Conservation (phyloP, 2,888 invertebrate genomes). For the Agriopis leucophaearia region DNA sequence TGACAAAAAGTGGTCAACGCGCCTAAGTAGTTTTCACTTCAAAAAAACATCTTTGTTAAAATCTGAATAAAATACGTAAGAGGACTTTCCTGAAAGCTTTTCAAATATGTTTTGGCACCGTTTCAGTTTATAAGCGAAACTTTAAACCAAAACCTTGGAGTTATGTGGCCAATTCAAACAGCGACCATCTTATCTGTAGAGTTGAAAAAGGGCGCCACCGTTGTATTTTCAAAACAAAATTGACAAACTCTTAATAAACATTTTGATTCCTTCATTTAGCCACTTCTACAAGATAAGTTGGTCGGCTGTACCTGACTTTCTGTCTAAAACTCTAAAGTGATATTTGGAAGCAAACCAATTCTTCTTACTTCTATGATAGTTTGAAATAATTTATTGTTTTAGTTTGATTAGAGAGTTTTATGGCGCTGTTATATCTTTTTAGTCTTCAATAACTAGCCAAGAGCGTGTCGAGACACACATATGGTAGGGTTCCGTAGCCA, state of each 20-base stretch:
- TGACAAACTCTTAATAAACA: background rate
- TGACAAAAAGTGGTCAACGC: too few relatives aligned
- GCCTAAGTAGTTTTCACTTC: too few relatives aligned
- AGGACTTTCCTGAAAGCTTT: background rate
- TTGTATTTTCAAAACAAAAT: background rate
- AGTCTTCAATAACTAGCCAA: too few relatives aligned
- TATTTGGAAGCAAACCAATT: conserved; percentile 8
- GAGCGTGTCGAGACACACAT: too few relatives aligned
- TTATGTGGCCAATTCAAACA: background rate
- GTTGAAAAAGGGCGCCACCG: background rate
- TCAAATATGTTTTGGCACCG: conserved; percentile 8
- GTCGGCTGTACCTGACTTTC: too few relatives aligned
- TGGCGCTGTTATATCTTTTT: too few relatives aligned
- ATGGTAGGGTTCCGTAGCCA: too few relatives aligned
- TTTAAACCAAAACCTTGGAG: conserved; percentile 1
- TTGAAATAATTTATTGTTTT: conserved; percentile 4
- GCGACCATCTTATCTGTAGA: background rate
- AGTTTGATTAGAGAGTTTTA: conserved; percentile 15
- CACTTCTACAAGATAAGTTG: background rate
- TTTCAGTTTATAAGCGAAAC: background rate
- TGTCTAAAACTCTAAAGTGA: background rate
- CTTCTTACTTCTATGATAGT: conserved; percentile 1
- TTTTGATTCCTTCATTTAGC: background rate
- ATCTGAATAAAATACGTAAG: too few relatives aligned
- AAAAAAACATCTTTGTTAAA: too few relatives aligned